Conservation (phyloP, 2,888 invertebrate species). For the Drosophila meridionalis region DNA sequence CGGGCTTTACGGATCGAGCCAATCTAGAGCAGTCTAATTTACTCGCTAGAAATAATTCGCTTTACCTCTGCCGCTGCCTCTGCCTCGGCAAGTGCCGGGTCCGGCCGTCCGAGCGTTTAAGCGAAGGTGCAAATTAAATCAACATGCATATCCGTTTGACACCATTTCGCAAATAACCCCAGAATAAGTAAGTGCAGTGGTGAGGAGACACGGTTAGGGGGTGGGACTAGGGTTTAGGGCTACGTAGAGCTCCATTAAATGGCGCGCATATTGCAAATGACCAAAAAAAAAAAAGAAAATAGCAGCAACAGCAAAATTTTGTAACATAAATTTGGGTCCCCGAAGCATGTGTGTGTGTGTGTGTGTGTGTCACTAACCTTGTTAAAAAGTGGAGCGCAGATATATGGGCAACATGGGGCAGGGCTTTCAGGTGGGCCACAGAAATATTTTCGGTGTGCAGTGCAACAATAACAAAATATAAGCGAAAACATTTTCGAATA, state of each 20-base stretch:
- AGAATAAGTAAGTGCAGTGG: slow-evolving; percentile 15
- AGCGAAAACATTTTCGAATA: slow-evolving; percentile 30
- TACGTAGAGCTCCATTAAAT: slow-evolving; percentile 40
- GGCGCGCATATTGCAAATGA: slow-evolving; percentile 75
- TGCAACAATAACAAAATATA: slow-evolving; percentile 44
- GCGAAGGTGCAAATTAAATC: slow-evolving; percentile 80
- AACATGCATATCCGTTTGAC: slow-evolving; percentile 82
- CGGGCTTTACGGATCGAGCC: slow-evolving; percentile 13
- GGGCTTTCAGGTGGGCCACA: slow-evolving; percentile 31
- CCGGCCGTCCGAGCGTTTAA: slow-evolving; percentile 65
- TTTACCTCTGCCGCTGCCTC: slow-evolving; percentile 14
- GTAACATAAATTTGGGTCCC: slow-evolving; percentile 58
- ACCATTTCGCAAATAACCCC: slow-evolving; percentile 73
- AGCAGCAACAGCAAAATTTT: slow-evolving; percentile 54
- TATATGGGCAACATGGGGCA: slow-evolving; percentile 42
- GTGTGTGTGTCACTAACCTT: slow-evolving; percentile 65
- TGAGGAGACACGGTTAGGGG: neutral
- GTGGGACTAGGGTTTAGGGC: neutral
- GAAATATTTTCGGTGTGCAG: slow-evolving; percentile 2
- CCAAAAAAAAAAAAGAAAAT: slow-evolving; percentile 65
- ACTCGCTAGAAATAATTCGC: slow-evolving; percentile 73
- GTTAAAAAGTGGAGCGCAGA: slow-evolving; percentile 75
- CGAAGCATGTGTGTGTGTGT: slow-evolving; percentile 10
- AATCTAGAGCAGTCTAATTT: slow-evolving; percentile 73
- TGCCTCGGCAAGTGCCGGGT: neutral